Percentiles rank a stretch among this genome's conserved stretches.
Conservation (phyloP, 23 tunicate genomes). For the Trididemnum miniatum region DNA sequence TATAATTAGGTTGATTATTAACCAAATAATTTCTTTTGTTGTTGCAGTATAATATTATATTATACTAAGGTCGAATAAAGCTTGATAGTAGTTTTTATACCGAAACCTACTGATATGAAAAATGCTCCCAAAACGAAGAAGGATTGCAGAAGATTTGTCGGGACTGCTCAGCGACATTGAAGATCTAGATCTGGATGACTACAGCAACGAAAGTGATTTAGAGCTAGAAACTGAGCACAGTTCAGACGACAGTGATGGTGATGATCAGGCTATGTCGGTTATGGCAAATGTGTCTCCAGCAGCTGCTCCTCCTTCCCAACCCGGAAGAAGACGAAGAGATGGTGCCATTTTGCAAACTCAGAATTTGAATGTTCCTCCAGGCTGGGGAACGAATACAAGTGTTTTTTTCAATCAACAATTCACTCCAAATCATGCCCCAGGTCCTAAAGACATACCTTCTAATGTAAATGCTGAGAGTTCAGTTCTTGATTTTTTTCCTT, state of each 20-base stretch:
- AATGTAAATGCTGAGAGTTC: slow-evolving; percentile 19
- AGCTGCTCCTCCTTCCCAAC: not conserved
- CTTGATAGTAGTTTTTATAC: slow-evolving; percentile 14
- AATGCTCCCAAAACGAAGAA: slow-evolving; percentile 2
- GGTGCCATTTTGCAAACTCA: slow-evolving; percentile 10
- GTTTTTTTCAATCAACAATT: slow-evolving; percentile 8
- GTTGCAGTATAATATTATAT: no score
- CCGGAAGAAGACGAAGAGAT: no score
- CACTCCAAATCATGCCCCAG: slow-evolving; percentile 16
- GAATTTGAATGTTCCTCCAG: slow-evolving; percentile 13
- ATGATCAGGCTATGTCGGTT: not conserved
- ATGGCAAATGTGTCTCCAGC: slow-evolving; percentile 2
- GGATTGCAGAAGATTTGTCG: not conserved
- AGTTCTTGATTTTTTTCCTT: not conserved
- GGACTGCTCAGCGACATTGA: slow-evolving; percentile 14
- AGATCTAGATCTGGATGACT: slow-evolving; percentile 5
- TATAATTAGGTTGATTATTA: no score
- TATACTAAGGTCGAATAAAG: slow-evolving; percentile 2
- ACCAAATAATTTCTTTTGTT: no score
- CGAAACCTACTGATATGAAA: not conserved
- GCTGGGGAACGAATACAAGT: slow-evolving; percentile 4
- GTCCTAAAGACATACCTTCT: slow-evolving; percentile 14
- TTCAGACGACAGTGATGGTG: not conserved
- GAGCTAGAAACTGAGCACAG: slow-evolving; percentile 19
- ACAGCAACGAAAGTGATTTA: not conserved